These are phyloP conservation scores for Trypoxylus dichotomus DNA, from an alignment of 1,140 invertebrate genomes.

Conservation along the genomic window DNA sequence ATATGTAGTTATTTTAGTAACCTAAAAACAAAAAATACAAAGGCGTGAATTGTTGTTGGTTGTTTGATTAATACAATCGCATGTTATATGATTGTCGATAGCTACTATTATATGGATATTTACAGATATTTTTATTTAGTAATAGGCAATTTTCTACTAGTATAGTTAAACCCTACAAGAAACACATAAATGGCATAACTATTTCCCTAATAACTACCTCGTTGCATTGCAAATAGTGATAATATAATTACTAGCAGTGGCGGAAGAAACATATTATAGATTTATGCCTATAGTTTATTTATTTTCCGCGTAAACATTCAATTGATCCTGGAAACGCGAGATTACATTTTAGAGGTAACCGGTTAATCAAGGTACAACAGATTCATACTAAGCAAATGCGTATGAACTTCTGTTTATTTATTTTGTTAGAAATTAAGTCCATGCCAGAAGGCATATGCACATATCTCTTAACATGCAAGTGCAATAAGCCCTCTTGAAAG, in stretches of 20 bases:
- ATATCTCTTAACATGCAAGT: background rate
- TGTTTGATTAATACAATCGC: background rate
- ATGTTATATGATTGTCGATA: background rate
- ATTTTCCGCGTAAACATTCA: background rate
- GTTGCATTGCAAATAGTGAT: background rate
- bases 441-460: too few species aligned
- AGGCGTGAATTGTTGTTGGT: conserved; percentile 17
- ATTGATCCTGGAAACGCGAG: background rate
- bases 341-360: background rate
- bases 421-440: too few species aligned
- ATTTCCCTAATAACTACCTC: too few species aligned
- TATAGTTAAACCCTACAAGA: background rate
- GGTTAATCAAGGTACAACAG: background rate
- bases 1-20: background rate
- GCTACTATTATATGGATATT: background rate
- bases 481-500: too few species aligned
- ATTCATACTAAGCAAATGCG: background rate
- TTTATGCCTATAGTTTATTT: background rate
- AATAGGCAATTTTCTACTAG: background rate
- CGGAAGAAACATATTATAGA: background rate
- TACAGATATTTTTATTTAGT: background rate
- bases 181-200: background rate
- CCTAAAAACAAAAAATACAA: background rate
- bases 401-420: background rate
- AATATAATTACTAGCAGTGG: background rate